A percentile compares a stretch with the other conserved stretches of the same genome.
Evolutionary conservation across 2,888 invertebrate genomes (phyloP).

Genomic region (Apamea sordens): DNA sequence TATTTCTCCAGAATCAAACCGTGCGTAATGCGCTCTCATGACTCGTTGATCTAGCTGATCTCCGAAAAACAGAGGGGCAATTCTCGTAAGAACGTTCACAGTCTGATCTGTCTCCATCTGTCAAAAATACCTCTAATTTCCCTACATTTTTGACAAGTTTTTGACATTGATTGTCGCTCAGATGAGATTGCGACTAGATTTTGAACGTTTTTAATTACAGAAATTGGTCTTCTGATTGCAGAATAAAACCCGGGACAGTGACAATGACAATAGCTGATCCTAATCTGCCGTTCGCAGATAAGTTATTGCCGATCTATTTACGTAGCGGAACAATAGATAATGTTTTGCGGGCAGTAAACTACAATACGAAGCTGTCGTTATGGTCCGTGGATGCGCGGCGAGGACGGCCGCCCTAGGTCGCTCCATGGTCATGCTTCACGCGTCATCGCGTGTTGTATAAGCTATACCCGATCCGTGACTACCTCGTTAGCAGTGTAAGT

Average conservation of each 20-base stretch:
- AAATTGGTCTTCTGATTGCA: not conserved
- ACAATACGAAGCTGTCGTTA: conserved; percentile 77
- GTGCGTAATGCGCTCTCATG: conserved; percentile 12
- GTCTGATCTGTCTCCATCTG: no score
- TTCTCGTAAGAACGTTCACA: not conserved
- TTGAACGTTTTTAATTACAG: not conserved
- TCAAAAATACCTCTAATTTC: not conserved
- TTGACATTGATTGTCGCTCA: no score
- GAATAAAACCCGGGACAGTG: conserved; percentile 27
- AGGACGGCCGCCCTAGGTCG: conserved; percentile 84
- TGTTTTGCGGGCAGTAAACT: conserved; percentile 68
- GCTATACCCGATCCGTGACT: conserved; percentile 68
- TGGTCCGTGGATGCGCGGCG: conserved; percentile 82
- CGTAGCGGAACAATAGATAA: conserved; percentile 72
- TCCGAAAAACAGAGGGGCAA: conserved; percentile 8
- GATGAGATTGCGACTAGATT: not conserved
- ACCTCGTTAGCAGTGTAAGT: conserved; percentile 55
- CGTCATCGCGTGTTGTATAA: conserved; percentile 80
- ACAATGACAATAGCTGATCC: conserved; percentile 47
- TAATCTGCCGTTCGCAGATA: conserved; percentile 55
- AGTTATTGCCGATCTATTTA: conserved; percentile 63
- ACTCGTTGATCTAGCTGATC: conserved; percentile 10
- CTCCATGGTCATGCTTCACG: conserved; percentile 85
- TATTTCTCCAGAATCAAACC: not conserved
- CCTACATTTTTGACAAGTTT: not conserved